A percentile compares a stretch with the other conserved stretches of the same genome.
phyloP scores from a whole-genome alignment of 2,113 vertebrate species.

The Antechinus stuartii region DNA sequence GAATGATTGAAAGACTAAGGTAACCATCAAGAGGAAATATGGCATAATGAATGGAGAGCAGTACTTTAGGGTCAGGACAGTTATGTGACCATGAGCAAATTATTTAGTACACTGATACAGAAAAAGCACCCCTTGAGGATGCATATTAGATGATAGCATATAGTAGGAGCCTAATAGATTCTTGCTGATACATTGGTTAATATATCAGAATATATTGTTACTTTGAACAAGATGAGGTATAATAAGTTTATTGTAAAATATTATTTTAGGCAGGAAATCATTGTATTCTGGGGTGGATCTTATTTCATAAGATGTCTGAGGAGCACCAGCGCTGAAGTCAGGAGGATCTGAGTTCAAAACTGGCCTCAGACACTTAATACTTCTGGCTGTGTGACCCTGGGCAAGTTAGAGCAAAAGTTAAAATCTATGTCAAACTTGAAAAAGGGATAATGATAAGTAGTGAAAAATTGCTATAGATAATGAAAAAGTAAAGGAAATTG shows the following conservation, averaged over 20 bases:
- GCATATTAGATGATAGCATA: background rate
- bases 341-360: too few species aligned
- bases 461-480: too few species aligned
- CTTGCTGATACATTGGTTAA: background rate
- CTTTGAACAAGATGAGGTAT: background rate
- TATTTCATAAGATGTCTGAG: too few species aligned
- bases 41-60: background rate
- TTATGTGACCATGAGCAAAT: background rate
- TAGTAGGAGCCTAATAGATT: background rate
- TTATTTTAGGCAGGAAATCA: background rate
- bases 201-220: background rate
- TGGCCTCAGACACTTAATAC: too few species aligned
- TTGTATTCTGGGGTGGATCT: background rate
- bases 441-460: too few species aligned
- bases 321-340: too few species aligned
- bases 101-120: background rate
- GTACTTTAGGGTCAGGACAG: background rate
- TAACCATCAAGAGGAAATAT: background rate
- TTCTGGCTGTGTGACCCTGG: too few species aligned
- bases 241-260: background rate
- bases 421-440: too few species aligned
- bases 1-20: background rate
- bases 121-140: background rate
- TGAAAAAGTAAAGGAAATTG: too few species aligned
- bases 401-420: too few species aligned